These are phyloP conservation scores for Phaedon cochleariae DNA, from an alignment of 2,888 invertebrate species.

Conservation along the genomic window DNA sequence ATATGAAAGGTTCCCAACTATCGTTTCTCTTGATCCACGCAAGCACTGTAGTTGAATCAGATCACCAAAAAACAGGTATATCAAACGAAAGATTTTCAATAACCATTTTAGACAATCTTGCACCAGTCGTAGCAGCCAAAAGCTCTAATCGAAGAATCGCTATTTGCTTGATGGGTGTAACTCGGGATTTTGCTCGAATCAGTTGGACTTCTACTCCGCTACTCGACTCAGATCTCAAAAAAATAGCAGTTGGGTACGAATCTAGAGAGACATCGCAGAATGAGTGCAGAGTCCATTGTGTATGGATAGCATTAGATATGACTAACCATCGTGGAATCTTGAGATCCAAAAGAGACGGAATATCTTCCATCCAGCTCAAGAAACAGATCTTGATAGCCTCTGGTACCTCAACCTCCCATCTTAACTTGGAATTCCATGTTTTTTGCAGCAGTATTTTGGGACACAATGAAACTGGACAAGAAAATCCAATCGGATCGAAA, in stretches of 20 bases:
- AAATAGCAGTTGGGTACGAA: too few relatives aligned
- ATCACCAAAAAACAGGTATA: constrained; percentile 42
- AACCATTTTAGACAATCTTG: background rate
- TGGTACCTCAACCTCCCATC: constrained; percentile 9
- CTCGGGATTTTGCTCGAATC: constrained; percentile 1
- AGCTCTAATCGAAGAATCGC: background rate
- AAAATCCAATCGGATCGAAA: constrained; percentile 32
- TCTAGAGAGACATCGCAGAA: background rate
- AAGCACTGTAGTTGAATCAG: too few relatives aligned
- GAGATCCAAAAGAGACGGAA: background rate
- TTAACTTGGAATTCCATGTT: background rate
- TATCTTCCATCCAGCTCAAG: background rate
- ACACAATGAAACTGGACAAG: constrained; percentile 5
- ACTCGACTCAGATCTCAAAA: background rate
- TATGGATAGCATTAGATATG: background rate
- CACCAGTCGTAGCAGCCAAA: background rate
- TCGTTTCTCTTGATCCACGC: constrained; percentile 45
- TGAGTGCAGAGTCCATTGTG: background rate
- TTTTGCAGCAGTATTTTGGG: constrained; percentile 7
- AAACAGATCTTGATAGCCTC: background rate
- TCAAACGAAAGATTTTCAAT: background rate
- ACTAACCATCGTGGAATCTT: constrained; percentile 1
- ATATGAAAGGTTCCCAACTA: constrained; percentile 45
- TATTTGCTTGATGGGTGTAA: background rate
- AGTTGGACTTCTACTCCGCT: background rate